A percentile compares a stretch with the other conserved stretches of the same genome.
phyloP scores from a whole-genome alignment of 2,797 vertebrate genomes.

The Brachymystax lenok region DNA sequence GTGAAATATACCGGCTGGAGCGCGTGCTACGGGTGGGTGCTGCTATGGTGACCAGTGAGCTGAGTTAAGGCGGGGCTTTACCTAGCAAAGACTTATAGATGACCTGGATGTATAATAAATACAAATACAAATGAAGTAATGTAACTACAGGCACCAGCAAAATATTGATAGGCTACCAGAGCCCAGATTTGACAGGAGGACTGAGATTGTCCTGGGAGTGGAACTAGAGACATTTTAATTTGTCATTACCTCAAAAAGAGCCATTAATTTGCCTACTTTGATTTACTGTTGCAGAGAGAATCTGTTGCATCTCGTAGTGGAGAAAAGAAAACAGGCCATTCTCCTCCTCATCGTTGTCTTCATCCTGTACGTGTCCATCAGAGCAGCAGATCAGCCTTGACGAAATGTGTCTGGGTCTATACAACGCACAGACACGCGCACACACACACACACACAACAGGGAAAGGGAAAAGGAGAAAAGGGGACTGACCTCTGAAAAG shows the following conservation, averaged over 20 bases:
- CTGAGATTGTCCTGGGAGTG: too few relatives aligned
- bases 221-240: background rate
- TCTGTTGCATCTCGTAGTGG: conserved; percentile 9
- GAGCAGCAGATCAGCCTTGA: conserved; percentile 17
- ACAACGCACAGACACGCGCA: background rate
- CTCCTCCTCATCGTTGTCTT: conserved; percentile 1
- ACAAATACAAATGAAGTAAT: too few relatives aligned
- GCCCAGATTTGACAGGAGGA: too few relatives aligned
- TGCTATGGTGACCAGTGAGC: too few relatives aligned
- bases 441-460: background rate
- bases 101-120: too few relatives aligned
- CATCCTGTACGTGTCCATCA: conserved; percentile 9
- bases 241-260: too few relatives aligned
- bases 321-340: background rate
- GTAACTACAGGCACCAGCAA: too few relatives aligned
- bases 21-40: too few relatives aligned
- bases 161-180: too few relatives aligned
- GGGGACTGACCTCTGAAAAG: conserved; percentile 16
- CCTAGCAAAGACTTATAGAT: too few relatives aligned
- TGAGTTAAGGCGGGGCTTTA: too few relatives aligned
- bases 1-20: too few relatives aligned
- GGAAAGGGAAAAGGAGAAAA: conserved; percentile 34
- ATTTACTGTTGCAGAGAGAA: conserved; percentile 23
- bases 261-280: background rate
- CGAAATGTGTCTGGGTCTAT: conserved; percentile 11